Percentiles rank a stretch among this genome's conserved stretches.
Evolutionary conservation across 2,888 invertebrate genomes (phyloP).

Genomic region (Molanna angustata): DNA sequence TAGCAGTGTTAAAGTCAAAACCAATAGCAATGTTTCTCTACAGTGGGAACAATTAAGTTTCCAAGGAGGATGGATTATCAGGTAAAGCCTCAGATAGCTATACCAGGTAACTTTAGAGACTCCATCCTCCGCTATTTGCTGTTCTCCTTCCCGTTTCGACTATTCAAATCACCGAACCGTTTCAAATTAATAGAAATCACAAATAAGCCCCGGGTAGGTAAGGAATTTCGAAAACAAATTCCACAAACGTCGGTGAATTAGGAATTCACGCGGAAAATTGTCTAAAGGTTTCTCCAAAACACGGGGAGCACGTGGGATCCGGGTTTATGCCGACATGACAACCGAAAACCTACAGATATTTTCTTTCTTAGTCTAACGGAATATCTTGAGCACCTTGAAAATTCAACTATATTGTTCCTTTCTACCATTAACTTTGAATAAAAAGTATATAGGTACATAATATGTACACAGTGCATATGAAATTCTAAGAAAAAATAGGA

Average conservation of each 20-base stretch:
- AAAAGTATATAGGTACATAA: too few relatives aligned
- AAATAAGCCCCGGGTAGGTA: constrained; percentile 5
- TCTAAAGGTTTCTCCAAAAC: background rate
- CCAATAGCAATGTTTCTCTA: too few relatives aligned
- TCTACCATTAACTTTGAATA: too few relatives aligned
- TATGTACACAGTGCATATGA: too few relatives aligned
- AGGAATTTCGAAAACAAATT: background rate
- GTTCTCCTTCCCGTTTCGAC: constrained; percentile 2
- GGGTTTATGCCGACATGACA: background rate
- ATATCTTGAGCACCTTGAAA: too few relatives aligned
- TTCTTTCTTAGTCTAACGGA: too few relatives aligned
- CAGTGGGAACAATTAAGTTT: constrained; percentile 28
- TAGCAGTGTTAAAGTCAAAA: too few relatives aligned
- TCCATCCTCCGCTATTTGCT: background rate
- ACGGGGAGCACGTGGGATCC: background rate
- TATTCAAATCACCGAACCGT: constrained; percentile 17
- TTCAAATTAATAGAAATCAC: constrained; percentile 20
- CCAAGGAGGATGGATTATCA: constrained; percentile 26
- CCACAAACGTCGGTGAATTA: background rate
- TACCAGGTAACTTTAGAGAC: constrained; percentile 1
- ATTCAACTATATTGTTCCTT: too few relatives aligned
- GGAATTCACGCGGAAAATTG: background rate
- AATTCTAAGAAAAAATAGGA: too few relatives aligned
- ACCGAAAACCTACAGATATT: too few relatives aligned
- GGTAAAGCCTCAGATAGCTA: constrained; percentile 8